Percentiles rank a stretch among this genome's conserved stretches.
phyloP scores from a whole-genome alignment of 2,113 vertebrate species.

The Hyperopisus bebe region DNA sequence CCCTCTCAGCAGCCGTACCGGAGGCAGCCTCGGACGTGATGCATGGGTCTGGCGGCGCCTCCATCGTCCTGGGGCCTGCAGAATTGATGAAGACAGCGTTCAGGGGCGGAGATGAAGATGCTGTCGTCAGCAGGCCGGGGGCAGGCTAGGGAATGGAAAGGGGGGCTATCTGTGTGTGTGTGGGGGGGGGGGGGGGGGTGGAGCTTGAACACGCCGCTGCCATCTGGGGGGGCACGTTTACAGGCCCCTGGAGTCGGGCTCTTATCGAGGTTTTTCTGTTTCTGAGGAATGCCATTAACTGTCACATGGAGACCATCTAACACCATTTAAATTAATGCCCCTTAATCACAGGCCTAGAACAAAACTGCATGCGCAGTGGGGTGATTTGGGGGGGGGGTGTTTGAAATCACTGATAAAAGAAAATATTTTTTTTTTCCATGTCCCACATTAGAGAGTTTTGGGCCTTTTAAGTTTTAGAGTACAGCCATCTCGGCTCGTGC shows the following conservation, averaged over 20 bases:
- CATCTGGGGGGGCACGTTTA: constrained; percentile 37
- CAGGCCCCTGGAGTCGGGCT: constrained; percentile 18
- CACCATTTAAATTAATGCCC: constrained; percentile 14
- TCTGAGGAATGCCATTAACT: constrained; percentile 21
- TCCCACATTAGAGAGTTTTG: constrained; percentile 34
- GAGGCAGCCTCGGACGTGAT: constrained; percentile 72
- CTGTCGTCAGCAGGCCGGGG: constrained; percentile 64
- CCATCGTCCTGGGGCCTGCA: constrained; percentile 68
- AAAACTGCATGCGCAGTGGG: background rate
- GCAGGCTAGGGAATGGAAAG: constrained; percentile 41
- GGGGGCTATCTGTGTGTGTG: background rate
- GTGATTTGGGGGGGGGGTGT: background rate
- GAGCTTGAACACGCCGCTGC: constrained; percentile 32
- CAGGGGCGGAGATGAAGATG: constrained; percentile 72
- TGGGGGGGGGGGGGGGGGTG: constrained; percentile 25
- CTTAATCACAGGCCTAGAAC: constrained; percentile 25
- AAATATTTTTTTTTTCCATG: constrained; percentile 22
- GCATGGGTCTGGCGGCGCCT: constrained; percentile 69
- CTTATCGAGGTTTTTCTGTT: constrained; percentile 26
- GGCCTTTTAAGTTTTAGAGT: constrained; percentile 33
- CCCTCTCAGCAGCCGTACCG: constrained; percentile 46
- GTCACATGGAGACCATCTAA: constrained; percentile 18
- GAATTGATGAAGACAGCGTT: constrained; percentile 83
- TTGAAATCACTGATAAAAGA: constrained; percentile 31
- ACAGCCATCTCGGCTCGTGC: constrained; percentile 6